These are phyloP conservation scores for Xiphydria camelus DNA, from an alignment of 2,888 invertebrate genomes.

Conservation along the genomic window DNA sequence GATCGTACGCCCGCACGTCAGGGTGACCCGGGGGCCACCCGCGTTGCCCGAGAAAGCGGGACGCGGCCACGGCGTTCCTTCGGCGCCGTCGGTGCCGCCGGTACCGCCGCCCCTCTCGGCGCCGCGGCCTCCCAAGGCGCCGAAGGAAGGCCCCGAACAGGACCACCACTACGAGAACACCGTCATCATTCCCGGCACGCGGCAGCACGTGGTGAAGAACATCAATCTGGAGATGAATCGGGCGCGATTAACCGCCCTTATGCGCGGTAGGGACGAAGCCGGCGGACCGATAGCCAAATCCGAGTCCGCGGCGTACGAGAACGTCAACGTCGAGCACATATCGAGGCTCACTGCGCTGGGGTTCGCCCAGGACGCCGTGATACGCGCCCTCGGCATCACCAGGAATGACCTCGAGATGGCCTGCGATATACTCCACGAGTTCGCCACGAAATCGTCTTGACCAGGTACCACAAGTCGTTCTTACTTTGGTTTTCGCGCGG, in stretches of 20 bases:
- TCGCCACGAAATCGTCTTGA: constrained; percentile 69
- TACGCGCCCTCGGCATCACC: constrained; percentile 88
- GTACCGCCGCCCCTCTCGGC: constrained; percentile 50
- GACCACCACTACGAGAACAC: constrained; percentile 63
- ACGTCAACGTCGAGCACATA: constrained; percentile 89
- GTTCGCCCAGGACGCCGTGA: constrained; percentile 87
- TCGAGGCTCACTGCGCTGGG: constrained; percentile 86
- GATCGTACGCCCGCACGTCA: constrained; percentile 34
- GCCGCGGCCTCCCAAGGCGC: constrained; percentile 45
- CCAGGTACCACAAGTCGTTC: too few relatives aligned
- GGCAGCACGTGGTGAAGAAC: constrained; percentile 53
- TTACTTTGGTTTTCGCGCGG: too few relatives aligned
- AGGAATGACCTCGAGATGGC: constrained; percentile 95
- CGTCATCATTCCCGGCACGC: constrained; percentile 57
- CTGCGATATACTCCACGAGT: constrained; percentile 90
- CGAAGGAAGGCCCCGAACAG: constrained; percentile 48
- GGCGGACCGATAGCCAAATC: constrained; percentile 41
- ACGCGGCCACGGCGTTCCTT: constrained; percentile 19
- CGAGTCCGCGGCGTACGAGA: constrained; percentile 72
- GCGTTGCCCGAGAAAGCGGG: constrained; percentile 43
- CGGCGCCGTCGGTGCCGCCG: constrained; percentile 36
- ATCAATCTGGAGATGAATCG: constrained; percentile 50
- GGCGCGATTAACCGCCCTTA: constrained; percentile 48
- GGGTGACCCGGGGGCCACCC: constrained; percentile 28
- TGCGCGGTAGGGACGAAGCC: constrained; percentile 49